Percentiles rank a stretch among this genome's conserved stretches.
These are phyloP conservation scores for Morpho deidamia DNA, from an alignment of 2,888 invertebrate genomes.

Conservation along the genomic window DNA sequence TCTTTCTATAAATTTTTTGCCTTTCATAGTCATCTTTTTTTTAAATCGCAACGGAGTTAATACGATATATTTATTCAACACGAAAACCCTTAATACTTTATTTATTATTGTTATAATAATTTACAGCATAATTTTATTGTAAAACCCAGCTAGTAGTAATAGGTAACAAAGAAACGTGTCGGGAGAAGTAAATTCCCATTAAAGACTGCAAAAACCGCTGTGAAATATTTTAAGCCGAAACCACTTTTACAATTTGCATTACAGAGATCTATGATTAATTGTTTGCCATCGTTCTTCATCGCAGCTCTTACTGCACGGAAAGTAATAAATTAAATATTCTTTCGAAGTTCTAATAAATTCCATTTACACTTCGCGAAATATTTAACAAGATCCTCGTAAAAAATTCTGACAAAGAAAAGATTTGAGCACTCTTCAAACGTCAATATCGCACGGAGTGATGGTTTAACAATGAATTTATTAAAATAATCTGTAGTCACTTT, in stretches of 20 bases:
- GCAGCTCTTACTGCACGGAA: constrained; percentile 1
- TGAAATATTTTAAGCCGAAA: background rate
- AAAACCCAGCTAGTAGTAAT: too few relatives aligned
- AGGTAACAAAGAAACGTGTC: too few relatives aligned
- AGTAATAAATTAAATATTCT: constrained; percentile 13
- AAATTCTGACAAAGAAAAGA: background rate
- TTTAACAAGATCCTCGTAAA: background rate
- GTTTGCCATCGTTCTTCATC: constrained; percentile 23
- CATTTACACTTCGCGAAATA: constrained; percentile 4
- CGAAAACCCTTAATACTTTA: too few relatives aligned
- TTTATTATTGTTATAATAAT: too few relatives aligned
- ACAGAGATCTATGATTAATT: constrained; percentile 34
- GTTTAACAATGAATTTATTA: too few relatives aligned
- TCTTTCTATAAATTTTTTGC: too few relatives aligned
- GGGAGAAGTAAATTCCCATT: too few relatives aligned
- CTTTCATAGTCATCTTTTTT: too few relatives aligned
- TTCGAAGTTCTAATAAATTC: constrained; percentile 9
- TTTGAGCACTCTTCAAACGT: background rate
- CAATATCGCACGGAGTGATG: too few relatives aligned
- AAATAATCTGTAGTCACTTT: background rate
- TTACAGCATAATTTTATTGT: too few relatives aligned
- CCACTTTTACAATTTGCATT: constrained; percentile 38
- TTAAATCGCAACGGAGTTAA: too few relatives aligned
- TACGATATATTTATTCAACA: too few relatives aligned
- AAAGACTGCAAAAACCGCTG: background rate